Base-by-base conservation (phyloP, 2,888 invertebrate species). In the Lagria hirta region DNA sequence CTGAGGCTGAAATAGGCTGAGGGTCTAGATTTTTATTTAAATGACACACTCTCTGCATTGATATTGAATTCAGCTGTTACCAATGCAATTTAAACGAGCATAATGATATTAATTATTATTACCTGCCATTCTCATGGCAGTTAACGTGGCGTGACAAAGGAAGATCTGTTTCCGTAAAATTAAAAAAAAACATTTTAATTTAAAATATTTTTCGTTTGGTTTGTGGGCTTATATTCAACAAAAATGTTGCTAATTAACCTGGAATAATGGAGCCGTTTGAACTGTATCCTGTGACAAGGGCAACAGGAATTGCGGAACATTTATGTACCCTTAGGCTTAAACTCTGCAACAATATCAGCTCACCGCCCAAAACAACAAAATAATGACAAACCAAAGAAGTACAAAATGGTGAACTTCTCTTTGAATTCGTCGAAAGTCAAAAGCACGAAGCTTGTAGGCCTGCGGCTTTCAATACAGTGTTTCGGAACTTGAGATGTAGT, bases 301-400 rank as follows among this genome's bases (percentile, higher is more conserved):
- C 11, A 13, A 6, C 27, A 26, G 12, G 27, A 41, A 33, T 27
- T 20, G 13, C 18, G 10, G 32, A 32, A 44, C 33, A 27, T 40
- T 40, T 37, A 45, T 49, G 49, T 43, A 30, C 59, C 65, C 60
- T 36, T 37, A 17, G 51, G 64, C 55, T 42, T n/a, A 45, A 43
- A 55, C 54, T 54, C 44, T 58, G 53, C 43, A 52, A 54, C 59
- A 57, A 57, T 50, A 52, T 54, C 51, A 52, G 42, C 51, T 47
- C 41, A 51, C 56, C 52, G 54, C 56, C 54, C 55, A 56, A 58
- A 62, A 65, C 64, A 64, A 64, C 62, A 60, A 60, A 56, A 61
- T 64, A 66, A 68, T 66, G 66, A 68, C 65, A 64, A 66, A 61
- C 61, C 57, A 61, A 62, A 63, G 61, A 64, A 66, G 61, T 60